These are phyloP conservation scores for Drosophila barbarae DNA, from an alignment of 2,888 invertebrate species.

Conservation along the genomic window DNA sequence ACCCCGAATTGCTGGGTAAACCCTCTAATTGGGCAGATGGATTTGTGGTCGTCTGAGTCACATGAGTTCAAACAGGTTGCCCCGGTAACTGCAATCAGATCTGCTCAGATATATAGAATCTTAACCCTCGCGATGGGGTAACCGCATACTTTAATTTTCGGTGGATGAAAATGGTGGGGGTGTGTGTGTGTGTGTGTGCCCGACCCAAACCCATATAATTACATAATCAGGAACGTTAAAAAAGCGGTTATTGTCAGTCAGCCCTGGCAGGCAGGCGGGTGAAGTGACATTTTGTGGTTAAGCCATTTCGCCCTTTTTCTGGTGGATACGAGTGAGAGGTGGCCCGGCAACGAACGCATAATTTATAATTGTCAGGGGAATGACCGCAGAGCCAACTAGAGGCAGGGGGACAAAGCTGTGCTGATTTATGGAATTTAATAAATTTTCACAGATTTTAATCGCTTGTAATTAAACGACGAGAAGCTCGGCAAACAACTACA, in stretches of 20 bases:
- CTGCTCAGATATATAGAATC: background rate
- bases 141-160: conserved; percentile 14
- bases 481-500: conserved; percentile 22
- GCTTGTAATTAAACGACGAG: conserved; percentile 69
- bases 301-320: conserved; percentile 62
- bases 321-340: conserved; percentile 1
- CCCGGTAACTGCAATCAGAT: conserved; percentile 7
- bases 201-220: conserved; percentile 26
- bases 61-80: conserved; percentile 18
- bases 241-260: conserved; percentile 33
- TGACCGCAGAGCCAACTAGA: conserved; percentile 37
- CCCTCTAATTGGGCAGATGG: conserved; percentile 28
- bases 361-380: conserved; percentile 74
- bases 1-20: background rate
- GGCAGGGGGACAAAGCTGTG: conserved; percentile 6
- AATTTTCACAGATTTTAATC: conserved; percentile 78
- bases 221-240: conserved; percentile 37
- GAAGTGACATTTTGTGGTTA: conserved; percentile 69
- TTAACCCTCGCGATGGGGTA: conserved; percentile 8
- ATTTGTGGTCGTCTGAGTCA: conserved; percentile 21
- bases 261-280: conserved; percentile 16
- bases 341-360: conserved; percentile 60
- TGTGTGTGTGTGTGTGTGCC: background rate
- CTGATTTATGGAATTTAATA: conserved; percentile 79
- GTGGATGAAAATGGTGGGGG: conserved; percentile 22